Base-by-base conservation (phyloP, 2,888 invertebrate species). In the Leptopilina myrica region DNA sequence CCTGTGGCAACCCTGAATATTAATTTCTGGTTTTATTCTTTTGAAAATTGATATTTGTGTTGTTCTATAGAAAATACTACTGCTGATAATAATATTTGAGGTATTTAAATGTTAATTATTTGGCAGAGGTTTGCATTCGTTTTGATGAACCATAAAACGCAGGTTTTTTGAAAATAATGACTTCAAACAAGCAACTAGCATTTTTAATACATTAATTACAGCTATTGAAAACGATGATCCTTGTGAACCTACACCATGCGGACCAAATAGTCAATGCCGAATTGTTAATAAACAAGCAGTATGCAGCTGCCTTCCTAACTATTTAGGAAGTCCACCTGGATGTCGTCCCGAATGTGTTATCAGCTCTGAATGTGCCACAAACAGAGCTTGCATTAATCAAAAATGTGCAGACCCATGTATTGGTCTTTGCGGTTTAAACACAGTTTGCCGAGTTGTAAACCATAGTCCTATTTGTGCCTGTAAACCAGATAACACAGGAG, bases 351-450 rank as follows among this genome's bases (percentile, higher is more conserved):
- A 96, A 91, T 96, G 96, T 89, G 92, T 94, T 46, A 94, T 95
- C 2, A 95, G 95, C 85, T 93, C 95, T 1, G 96, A 96, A 89
- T 96, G 96, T 91, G 91, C 94, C 59, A 92, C 93, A 80, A 94
- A 95, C 87, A 93, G 94, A 91, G 95, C 96, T 3, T 96, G 96
- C 87, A 94, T 94, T 80, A 96, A 95, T 89, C 94, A 95, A 84
- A 95, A 95, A 92, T 96, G 96, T 89, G 93, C 93, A 77, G 94
- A 96, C 90, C 96, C 96, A 26, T 96, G 96, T 88, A 93, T 94
- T 26, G 95, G 95, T 49, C 93, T 95, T 40, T 96, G 96, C 89
- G 96, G 96, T 43, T 92, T 94, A 67, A 93, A 93, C 85, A 95
- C 96, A 11, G 93, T 93, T 84, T 96, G 96, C 89, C 94, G 94